Conservation (phyloP, 2,113 vertebrate genomes). For the Urocolius indicus region DNA sequence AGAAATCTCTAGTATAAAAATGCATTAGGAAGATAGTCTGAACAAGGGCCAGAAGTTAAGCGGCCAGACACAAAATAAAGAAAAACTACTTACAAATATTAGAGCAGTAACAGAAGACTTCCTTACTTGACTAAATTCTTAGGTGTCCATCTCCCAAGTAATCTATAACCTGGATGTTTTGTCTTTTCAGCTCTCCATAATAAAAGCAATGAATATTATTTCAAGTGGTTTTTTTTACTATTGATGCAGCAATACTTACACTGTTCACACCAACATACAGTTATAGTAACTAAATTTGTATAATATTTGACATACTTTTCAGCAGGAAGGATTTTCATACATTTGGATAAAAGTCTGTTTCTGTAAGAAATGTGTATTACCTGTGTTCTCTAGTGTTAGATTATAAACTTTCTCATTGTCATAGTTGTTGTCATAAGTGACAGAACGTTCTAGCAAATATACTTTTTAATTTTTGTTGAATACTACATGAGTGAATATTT, state of each 20-base stretch:
- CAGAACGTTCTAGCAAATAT: neutral
- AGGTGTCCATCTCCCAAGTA: neutral
- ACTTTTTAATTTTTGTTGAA: constrained; percentile 17
- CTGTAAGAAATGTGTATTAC: neutral
- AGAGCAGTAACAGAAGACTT: neutral
- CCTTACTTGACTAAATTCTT: neutral
- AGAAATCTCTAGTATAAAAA: neutral
- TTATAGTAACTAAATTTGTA: neutral
- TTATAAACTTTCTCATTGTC: neutral
- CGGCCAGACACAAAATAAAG: neutral
- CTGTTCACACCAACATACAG: neutral
- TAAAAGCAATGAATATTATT: neutral
- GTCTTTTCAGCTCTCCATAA: neutral
- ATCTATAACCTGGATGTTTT: neutral
- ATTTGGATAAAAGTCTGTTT: neutral
- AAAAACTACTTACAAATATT: neutral
- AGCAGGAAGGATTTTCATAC: neutral
- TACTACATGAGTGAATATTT: neutral
- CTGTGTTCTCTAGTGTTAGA: neutral
- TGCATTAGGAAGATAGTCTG: neutral
- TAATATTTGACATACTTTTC: neutral
- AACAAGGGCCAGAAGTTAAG: neutral
- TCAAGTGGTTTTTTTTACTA: neutral
- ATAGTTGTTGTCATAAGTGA: neutral
- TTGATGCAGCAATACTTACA: neutral